These are phyloP conservation scores for Cygnus atratus DNA, from an alignment of 2,113 vertebrate genomes.

Conservation along the genomic window DNA sequence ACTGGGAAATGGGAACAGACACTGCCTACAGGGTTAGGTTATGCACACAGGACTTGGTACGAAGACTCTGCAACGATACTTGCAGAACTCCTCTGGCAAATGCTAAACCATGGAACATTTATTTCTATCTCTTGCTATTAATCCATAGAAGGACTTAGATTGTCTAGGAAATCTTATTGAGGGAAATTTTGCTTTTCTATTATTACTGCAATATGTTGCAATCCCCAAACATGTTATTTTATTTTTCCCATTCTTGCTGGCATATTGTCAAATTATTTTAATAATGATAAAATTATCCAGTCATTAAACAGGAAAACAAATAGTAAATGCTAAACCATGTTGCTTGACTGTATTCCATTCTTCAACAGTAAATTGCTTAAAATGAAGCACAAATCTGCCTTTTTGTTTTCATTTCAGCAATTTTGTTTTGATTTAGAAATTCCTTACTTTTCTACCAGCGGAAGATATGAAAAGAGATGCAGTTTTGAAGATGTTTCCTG, in stretches of 20 bases:
- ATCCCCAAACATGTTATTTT: not conserved
- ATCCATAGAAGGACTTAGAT: not conserved
- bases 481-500: not conserved
- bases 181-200: not conserved
- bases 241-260: not conserved
- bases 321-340: not conserved
- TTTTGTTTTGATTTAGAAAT: not conserved
- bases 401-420: not conserved
- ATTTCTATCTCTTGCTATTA: not conserved
- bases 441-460: not conserved
- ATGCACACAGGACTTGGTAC: not conserved
- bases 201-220: not conserved
- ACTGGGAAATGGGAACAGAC: constrained; percentile 16
- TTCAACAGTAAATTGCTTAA: not conserved
- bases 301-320: not conserved
- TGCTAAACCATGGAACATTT: not conserved
- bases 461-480: not conserved
- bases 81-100: not conserved
- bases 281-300: not conserved
- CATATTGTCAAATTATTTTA: not conserved
- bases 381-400: not conserved
- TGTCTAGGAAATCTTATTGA: not conserved
- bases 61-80: not conserved
- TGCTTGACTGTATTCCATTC: not conserved
- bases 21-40: not conserved